phyloP scores from a whole-genome alignment of 2,888 invertebrate species.

The Xanthia togata region DNA sequence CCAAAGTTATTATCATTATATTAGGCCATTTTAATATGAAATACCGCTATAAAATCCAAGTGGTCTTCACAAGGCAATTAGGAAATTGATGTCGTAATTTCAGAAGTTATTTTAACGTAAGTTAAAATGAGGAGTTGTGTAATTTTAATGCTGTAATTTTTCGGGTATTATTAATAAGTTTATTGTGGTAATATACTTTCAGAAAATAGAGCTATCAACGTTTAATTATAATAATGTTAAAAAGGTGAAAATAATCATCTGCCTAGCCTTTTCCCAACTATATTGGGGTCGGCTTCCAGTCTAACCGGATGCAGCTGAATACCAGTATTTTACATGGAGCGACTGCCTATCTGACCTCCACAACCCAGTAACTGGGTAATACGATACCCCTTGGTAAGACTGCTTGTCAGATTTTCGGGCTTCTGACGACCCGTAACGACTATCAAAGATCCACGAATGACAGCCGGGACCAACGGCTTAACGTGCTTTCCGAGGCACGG shows the following conservation, averaged over 20 bases:
- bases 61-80: conserved; percentile 49
- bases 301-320: too few relatives aligned
- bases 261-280: too few relatives aligned
- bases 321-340: too few relatives aligned
- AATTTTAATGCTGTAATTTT: conserved; percentile 22
- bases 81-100: conserved; percentile 45
- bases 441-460: too few relatives aligned
- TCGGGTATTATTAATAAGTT: background rate
- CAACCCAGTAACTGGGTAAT: too few relatives aligned
- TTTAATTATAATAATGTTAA: background rate
- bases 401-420: too few relatives aligned
- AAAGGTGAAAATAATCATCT: background rate
- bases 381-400: too few relatives aligned
- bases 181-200: background rate
- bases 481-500: too few relatives aligned
- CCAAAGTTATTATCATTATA: conserved; percentile 58
- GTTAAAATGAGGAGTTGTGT: conserved; percentile 10
- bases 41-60: conserved; percentile 57
- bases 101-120: conserved; percentile 24
- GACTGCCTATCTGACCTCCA: too few relatives aligned
- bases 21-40: conserved; percentile 40
- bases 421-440: too few relatives aligned
- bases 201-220: background rate
- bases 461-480: too few relatives aligned
- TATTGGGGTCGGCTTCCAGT: too few relatives aligned